Evolutionary conservation across 2,113 vertebrate genomes (phyloP).

Genomic region (Hymenochirus boettgeri): DNA sequence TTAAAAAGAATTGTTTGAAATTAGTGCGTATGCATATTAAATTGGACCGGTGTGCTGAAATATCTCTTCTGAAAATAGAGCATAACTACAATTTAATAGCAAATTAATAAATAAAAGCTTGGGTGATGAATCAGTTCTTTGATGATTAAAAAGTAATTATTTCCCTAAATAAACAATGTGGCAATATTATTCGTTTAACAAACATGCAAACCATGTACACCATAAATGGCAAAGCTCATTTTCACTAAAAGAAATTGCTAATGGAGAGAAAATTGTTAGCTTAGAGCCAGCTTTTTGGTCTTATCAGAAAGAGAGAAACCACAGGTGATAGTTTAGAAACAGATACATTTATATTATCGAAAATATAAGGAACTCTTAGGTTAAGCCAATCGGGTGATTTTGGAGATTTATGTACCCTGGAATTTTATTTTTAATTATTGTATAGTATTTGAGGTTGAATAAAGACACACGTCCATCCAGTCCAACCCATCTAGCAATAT

Average conservation of each 20-base stretch:
- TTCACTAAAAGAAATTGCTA: conserved; percentile 36
- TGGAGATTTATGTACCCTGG: too few relatives aligned
- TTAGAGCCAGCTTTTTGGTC: conserved; percentile 42
- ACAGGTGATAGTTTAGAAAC: conserved; percentile 42
- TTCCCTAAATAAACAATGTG: conserved; percentile 50
- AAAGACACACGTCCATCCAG: too few relatives aligned
- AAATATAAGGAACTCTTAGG: conserved; percentile 47
- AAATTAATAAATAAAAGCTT: conserved; percentile 48
- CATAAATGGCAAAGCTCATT: conserved; percentile 40
- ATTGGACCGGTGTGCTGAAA: conserved; percentile 41
- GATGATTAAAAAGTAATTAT: conserved; percentile 61
- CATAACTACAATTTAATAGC: conserved; percentile 40
- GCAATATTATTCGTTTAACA: conserved; percentile 42
- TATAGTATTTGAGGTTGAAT: too few relatives aligned
- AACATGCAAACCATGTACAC: conserved; percentile 41
- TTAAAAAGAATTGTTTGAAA: conserved; percentile 32
- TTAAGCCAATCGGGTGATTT: too few relatives aligned
- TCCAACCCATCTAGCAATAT: too few relatives aligned
- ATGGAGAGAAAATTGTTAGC: conserved; percentile 41
- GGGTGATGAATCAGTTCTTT: conserved; percentile 46
- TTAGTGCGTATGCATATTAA: conserved; percentile 30
- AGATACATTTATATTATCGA: conserved; percentile 48
- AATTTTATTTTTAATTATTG: too few relatives aligned
- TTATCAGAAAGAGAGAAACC: conserved; percentile 45
- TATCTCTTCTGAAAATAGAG: conserved; percentile 29